Base-by-base conservation (phyloP, 2,113 vertebrate genomes). In the Archocentrus centrarchus region DNA sequence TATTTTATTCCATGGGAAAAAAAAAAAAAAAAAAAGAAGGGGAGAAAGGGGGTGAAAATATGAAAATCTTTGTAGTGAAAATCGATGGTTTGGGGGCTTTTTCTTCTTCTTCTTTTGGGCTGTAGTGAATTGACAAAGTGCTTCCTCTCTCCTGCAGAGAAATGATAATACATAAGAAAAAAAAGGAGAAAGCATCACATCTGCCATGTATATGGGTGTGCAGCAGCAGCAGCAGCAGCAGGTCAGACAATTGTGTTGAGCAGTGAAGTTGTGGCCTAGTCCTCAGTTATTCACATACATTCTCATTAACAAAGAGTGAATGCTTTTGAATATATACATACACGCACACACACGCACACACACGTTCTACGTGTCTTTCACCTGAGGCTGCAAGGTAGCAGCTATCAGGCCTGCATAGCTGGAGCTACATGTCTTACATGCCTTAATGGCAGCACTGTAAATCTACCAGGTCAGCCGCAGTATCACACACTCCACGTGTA, bases 91-190 rank as follows among this genome's bases (percentile, higher is more conserved):
- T 78, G 35, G 53, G 59, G 50, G 37, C 15, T 66, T 37, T 76
- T 84, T 68, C 10, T 41, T 4, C 37, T 68, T 7, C 68, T 75
- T 55, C 27, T 76, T 87, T 64, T 30, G 44, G 68, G 22, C 79
- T 83, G 90, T 75, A 86, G 79, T 86, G 87, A 93, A 89, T 87
- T 50, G 78, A 83, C 81, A 87, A 82, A 89, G 87, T 86, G 59
- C 68, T 77, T 17, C 76, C 62, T 75, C 78, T 88, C 68, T 88
- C 76, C 91, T 92, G 91, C 91, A 82, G 79, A 68, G 81, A 70
- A 83, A 90, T 4, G 91, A 90, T 90, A 90, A 82, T 88, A 59
- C 77, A 50, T 50, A 1, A 41, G 41, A 68, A 68, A 70, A 47
- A 44, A 44, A 44, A 44, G 24, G 79, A 81, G 59, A 24, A 75